These are phyloP conservation scores for Tortrix viridana DNA, from an alignment of 2,888 invertebrate species.

Conservation along the genomic window DNA sequence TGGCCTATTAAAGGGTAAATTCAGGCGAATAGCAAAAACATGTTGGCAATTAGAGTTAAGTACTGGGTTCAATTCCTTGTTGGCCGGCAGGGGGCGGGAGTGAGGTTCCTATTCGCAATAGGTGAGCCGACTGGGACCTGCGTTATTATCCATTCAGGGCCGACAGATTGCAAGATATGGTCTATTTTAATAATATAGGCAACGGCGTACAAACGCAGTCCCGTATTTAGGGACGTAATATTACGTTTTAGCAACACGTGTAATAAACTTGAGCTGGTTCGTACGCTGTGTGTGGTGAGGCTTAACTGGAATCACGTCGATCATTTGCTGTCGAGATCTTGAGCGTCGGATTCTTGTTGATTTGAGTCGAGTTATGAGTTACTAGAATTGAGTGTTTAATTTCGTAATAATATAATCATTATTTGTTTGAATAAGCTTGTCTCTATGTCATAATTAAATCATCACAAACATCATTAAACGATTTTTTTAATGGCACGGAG, in stretches of 20 bases:
- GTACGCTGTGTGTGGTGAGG: slow-evolving; percentile 23
- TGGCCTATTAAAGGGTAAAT: slow-evolving; percentile 59
- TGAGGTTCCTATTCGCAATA: slow-evolving; percentile 61
- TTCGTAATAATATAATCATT: no score
- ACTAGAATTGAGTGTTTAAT: background rate
- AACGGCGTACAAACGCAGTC: slow-evolving; percentile 50
- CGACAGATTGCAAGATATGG: slow-evolving; percentile 69
- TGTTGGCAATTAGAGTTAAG: slow-evolving; percentile 70
- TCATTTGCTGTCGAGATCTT: slow-evolving; percentile 8
- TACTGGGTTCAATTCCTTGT: slow-evolving; percentile 65
- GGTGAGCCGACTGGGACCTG: slow-evolving; percentile 53
- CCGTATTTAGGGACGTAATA: slow-evolving; percentile 48
- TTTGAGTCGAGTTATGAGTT: background rate
- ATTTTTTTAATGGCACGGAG: no score
- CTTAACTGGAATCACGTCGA: slow-evolving; percentile 20
- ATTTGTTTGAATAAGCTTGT: no score
- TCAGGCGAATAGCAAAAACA: slow-evolving; percentile 65
- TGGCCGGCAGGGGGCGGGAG: slow-evolving; percentile 60
- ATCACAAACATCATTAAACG: no score
- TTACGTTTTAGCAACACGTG: slow-evolving; percentile 27
- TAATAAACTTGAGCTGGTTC: slow-evolving; percentile 13
- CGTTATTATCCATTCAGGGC: slow-evolving; percentile 71
- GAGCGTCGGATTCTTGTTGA: background rate
- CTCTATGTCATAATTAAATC: no score
- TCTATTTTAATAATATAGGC: slow-evolving; percentile 70